Conservation (phyloP, 2,888 invertebrate genomes). For the Drosophila phalerata region DNA sequence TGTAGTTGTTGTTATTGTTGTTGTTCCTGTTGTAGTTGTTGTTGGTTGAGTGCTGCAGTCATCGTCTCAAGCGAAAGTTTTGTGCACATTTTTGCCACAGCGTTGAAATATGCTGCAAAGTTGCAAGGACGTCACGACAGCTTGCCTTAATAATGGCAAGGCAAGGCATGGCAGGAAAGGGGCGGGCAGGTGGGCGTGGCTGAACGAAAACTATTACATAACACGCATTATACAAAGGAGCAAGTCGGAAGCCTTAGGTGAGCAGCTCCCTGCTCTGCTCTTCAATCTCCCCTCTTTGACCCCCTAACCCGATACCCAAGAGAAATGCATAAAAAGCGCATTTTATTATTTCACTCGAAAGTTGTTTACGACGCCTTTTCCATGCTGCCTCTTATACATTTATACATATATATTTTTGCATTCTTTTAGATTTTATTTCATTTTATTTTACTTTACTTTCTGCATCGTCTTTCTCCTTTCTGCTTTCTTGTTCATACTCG, state of each 20-base stretch:
- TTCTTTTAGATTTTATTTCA: slow-evolving; percentile 9
- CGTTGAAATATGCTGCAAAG: slow-evolving; percentile 74
- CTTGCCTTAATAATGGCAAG: slow-evolving; percentile 62
- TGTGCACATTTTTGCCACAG: slow-evolving; percentile 57
- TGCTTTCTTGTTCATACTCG: slow-evolving; percentile 9
- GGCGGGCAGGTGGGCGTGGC: not conserved
- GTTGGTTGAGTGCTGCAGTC: slow-evolving; percentile 55
- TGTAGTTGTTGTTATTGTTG: slow-evolving; percentile 16
- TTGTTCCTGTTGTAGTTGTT: slow-evolving; percentile 20
- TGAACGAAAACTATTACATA: slow-evolving; percentile 70
- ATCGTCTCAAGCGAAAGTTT: slow-evolving; percentile 51
- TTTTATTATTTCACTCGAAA: slow-evolving; percentile 81
- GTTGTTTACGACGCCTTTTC: slow-evolving; percentile 72
- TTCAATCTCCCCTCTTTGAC: not conserved
- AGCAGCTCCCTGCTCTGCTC: not conserved
- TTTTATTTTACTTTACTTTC: slow-evolving; percentile 6
- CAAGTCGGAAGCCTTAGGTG: slow-evolving; percentile 26
- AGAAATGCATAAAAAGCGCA: slow-evolving; percentile 75
- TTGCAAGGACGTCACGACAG: slow-evolving; percentile 76
- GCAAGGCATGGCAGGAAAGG: slow-evolving; percentile 14
- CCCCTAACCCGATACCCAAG: not conserved
- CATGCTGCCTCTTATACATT: slow-evolving; percentile 20
- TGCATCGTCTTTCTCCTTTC: not conserved
- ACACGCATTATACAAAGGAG: slow-evolving; percentile 67
- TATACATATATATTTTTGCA: slow-evolving; percentile 1